phyloP scores from a whole-genome alignment of 2,797 vertebrate species.

The Aulostomus chinensis region DNA sequence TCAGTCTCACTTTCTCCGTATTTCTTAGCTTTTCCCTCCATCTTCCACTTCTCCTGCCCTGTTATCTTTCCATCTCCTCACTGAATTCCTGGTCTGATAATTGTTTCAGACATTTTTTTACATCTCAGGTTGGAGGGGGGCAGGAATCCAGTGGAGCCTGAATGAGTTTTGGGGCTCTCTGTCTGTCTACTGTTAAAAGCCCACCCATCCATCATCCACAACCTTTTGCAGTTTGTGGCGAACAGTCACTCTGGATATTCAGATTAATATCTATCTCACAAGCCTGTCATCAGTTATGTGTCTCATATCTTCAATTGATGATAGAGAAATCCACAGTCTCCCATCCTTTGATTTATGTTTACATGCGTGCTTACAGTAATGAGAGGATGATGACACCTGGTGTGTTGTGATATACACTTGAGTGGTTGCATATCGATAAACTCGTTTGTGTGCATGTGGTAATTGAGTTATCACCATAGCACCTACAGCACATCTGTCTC shows the following conservation, averaged over 20 bases:
- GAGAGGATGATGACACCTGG: conserved; percentile 13
- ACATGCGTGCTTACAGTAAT: conserved; percentile 4
- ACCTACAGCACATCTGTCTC: conserved; percentile 42
- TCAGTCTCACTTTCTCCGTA: conserved; percentile 4
- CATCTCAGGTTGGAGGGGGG: conserved; percentile 28
- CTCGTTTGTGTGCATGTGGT: conserved; percentile 4
- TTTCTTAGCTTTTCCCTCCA: background rate
- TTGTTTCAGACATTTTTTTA: conserved; percentile 58
- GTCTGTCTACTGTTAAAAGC: conserved; percentile 60
- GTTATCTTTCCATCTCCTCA: conserved; percentile 55
- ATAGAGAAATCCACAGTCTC: conserved; percentile 13
- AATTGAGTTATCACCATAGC: conserved; percentile 47
- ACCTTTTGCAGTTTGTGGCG: conserved; percentile 46
- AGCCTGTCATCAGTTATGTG: conserved; percentile 36
- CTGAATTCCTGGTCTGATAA: conserved; percentile 61
- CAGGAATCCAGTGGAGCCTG: conserved; percentile 43
- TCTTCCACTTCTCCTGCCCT: conserved; percentile 35
- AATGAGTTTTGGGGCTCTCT: conserved; percentile 47
- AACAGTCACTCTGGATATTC: conserved; percentile 52
- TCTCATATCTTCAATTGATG: conserved; percentile 34
- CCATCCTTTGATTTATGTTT: conserved; percentile 13
- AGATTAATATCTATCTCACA: conserved; percentile 46
- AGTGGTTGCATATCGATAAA: conserved; percentile 22
- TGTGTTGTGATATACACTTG: conserved; percentile 17
- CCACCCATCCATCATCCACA: conserved; percentile 60